Evolutionary conservation across 2,797 vertebrate species (phyloP), one percentile per base, ranked within the genome.

Genomic region (Gallinago nigripennis): DNA sequence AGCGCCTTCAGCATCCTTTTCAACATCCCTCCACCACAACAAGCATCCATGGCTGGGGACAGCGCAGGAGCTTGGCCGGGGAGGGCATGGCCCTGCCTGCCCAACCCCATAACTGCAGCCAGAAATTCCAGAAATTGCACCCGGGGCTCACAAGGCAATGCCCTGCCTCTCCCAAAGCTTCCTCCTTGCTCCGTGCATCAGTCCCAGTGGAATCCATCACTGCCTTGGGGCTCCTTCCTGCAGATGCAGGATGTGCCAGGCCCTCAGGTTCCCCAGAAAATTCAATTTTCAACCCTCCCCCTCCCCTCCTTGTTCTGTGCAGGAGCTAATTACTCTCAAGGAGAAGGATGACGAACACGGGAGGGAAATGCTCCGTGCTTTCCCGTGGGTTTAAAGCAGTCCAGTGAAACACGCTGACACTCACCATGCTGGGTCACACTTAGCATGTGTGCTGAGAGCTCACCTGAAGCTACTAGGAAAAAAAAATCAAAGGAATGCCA

Each of bases 191-290:
- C 45, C 0, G 1, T 2, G 11, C 39, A 12, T 24, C 65, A 3
- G 0, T 2, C 61, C 50, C 1, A 0, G 41, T 3, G 9, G 18
- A 25, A 39, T 1, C 41, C 6, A 0, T 0, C 1, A 5, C 72
- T 45, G 1, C 6, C 1, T 1, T 6, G 48, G 3, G 3, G 4
- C 6, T 14, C 30, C 50, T 13, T 20, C 66, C 63, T 0, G 76
- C 63, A 54, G 23, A 9, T 0, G 8, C 37, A 41, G 43, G 30
- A 13, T 9, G 48, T 5, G 0, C 53, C 75, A 21, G 13, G 33
- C 5, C 20, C 54, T 19, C 2, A 2, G 23, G 4, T 12, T 19
- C 65, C 17, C 1, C 0, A 10, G 16, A 4, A n/a, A 65, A 65
- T 3, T 10, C 27, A 4, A 21, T 41, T 63, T 61, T 63, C 19